Evolutionary conservation across 2,113 vertebrate species (phyloP).

Genomic region (Scolopax mira): DNA sequence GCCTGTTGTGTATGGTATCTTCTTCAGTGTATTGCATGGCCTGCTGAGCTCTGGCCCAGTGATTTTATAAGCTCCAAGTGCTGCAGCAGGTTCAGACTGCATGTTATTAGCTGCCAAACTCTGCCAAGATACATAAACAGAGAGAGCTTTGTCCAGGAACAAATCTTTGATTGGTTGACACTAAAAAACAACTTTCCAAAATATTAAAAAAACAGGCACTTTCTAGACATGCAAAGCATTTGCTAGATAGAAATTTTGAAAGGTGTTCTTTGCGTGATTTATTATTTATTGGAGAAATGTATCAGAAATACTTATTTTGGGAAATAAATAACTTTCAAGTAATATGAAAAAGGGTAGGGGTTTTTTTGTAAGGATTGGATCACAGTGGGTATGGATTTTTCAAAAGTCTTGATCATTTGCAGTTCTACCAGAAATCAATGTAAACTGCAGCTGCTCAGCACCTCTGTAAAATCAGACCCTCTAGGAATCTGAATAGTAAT

Average conservation of each 20-base stretch:
- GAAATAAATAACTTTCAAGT: background rate
- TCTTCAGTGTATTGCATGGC: background rate
- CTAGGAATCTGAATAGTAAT: background rate
- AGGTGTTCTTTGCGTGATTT: background rate
- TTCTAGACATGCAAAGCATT: background rate
- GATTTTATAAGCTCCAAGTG: background rate
- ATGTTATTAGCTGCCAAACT: background rate
- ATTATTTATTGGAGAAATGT: conserved; percentile 37
- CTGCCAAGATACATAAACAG: background rate
- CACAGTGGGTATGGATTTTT: conserved; percentile 13
- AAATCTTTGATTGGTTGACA: background rate
- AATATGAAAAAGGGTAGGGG: background rate
- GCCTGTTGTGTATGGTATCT: background rate
- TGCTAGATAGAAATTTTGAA: background rate
- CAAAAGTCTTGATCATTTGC: background rate
- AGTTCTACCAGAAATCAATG: background rate
- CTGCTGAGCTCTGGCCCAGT: background rate
- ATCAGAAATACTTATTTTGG: background rate
- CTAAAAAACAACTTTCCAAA: background rate
- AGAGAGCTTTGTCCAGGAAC: background rate
- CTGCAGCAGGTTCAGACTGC: background rate
- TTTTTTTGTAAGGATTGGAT: background rate
- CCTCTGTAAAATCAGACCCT: background rate
- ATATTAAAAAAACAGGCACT: background rate
- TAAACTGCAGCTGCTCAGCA: background rate